Evolutionary conservation across 2,888 invertebrate genomes (phyloP).

Genomic region (Cistogaster globosa): DNA sequence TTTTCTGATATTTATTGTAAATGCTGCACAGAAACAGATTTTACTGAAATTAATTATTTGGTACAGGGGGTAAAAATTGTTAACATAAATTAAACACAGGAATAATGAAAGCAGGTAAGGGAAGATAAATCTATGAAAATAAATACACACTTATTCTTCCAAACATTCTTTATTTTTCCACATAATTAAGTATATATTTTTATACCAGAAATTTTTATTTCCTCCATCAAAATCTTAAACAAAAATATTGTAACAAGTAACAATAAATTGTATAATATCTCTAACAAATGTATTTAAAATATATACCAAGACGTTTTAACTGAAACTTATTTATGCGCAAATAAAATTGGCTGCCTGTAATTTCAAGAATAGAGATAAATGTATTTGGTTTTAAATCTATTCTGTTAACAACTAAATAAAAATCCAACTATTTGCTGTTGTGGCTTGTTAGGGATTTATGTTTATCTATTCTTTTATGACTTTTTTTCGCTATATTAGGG

Average conservation of each 20-base stretch:
- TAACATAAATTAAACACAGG: slow-evolving; percentile 1
- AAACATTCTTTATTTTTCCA: background rate
- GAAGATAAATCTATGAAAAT: background rate
- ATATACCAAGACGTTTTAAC: too few species aligned
- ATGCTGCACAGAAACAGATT: background rate
- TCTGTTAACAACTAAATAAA: too few species aligned
- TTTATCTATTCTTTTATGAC: background rate
- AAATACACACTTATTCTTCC: too few species aligned
- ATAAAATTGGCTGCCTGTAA: background rate
- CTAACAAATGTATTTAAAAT: too few species aligned
- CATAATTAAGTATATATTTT: too few species aligned
- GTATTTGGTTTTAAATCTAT: background rate
- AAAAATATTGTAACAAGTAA: too few species aligned
- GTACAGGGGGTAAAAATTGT: background rate
- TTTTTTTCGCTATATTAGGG: background rate
- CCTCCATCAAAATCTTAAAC: too few species aligned
- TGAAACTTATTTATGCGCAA: background rate
- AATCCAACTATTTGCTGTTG: background rate
- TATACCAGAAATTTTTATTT: too few species aligned
- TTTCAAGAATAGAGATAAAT: background rate
- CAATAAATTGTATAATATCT: too few species aligned
- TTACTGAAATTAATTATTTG: slow-evolving; percentile 21
- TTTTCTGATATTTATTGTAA: background rate
- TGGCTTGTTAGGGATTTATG: background rate
- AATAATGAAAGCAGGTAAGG: background rate